Evolutionary conservation across 2,888 invertebrate genomes (phyloP).

Genomic region (Elysia crispata): DNA sequence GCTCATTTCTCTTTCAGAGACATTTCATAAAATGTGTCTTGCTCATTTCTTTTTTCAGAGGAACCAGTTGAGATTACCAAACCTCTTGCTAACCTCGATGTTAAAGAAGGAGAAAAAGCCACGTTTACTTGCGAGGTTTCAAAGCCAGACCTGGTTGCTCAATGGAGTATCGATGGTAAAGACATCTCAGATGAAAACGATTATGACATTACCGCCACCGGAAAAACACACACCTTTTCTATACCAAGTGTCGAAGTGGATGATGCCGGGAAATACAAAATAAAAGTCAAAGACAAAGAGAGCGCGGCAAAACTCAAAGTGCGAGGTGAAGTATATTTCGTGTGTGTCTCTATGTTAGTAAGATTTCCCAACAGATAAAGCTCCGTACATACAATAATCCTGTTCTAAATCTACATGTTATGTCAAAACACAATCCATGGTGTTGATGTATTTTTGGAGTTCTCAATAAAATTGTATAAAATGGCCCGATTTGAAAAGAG

Average conservation of each 20-base stretch:
- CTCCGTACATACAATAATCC: too few species aligned
- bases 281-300: constrained; percentile 62
- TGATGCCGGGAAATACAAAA: constrained; percentile 69
- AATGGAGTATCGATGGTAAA: constrained; percentile 88
- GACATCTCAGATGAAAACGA: constrained; percentile 90
- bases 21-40: too few species aligned
- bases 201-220: constrained; percentile 89
- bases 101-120: constrained; percentile 78
- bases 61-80: constrained; percentile 64
- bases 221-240: constrained; percentile 65
- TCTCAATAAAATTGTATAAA: too few species aligned
- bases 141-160: constrained; percentile 93
- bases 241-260: constrained; percentile 67
- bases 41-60: constrained; percentile 58
- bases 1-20: too few species aligned
- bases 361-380: too few species aligned
- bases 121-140: constrained; percentile 95
- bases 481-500: too few species aligned
- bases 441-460: too few species aligned
- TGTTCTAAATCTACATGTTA: too few species aligned
- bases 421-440: too few species aligned
- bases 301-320: constrained; percentile 61
- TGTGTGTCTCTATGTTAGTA: too few species aligned
- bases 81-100: constrained; percentile 60
- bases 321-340: constrained; percentile 56